Evolutionary conservation across 2,113 vertebrate species (phyloP), one percentile per base, ranked within the genome.

Genomic region (Calonectris borealis): DNA sequence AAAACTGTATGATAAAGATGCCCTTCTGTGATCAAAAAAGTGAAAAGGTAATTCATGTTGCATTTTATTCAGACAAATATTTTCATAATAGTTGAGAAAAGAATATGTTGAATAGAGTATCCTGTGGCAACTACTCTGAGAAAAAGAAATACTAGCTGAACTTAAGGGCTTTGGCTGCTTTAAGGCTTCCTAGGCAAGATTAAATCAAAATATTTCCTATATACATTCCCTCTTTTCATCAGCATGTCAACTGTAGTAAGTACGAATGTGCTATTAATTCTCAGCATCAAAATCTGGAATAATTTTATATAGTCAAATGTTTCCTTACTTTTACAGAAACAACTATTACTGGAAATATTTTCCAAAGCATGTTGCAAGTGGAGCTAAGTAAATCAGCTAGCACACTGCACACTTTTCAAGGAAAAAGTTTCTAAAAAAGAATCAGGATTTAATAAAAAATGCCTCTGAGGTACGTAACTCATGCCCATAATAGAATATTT

Each of bases 391-490:
- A 90, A 93, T 85, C 60, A 13, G 80, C 75, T 83, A 79, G 80
- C 60, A 71, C 48, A 88, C n/a, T 32, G 51, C 76, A 78, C 27
- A 51, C 20, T 90, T 83, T 76, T 93, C 16, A 46, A 77, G 66
- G 40, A 52, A 57, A 94, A 95, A 34, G 31, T 85, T 94, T 93
- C 83, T 91, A 83, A 97, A 97, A 97, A 62, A 72, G 34, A 94
- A 75, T 77, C 85, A 93, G 60, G 76, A 58, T 94, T 97, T 95
- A 96, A 97, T 83, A 91, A 95, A 81, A 94, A 66, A 55, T 14
- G 91, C 95, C 95, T 95, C 52, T 12, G n/a, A 92, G 95, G 86
- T 31, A 71, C 27, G 2, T 83, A 95, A 96, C 95, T 95, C 84
- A 80, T 95, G 69, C 89, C 84, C 89, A 90, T 81, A 86, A 82